Evolutionary conservation across 2,797 vertebrate genomes (phyloP), one percentile per base, ranked within the genome.

Genomic region (Hylomyscus alleni): DNA sequence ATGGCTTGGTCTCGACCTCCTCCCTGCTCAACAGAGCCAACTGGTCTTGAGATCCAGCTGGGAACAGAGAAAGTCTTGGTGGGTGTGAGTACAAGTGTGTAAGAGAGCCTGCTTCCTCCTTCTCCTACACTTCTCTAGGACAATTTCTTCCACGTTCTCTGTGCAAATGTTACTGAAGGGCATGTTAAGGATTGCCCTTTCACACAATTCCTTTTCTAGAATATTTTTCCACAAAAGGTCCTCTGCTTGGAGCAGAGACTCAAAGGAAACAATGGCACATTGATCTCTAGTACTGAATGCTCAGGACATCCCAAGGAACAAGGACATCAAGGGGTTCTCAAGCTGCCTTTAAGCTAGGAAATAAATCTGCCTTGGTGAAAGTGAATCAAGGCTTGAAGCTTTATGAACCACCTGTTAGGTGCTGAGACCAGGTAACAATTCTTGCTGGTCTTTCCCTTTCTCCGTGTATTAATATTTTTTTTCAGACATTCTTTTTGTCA

Each of bases 321-420:
- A 69, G 2, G 75, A 72, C 67, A 26, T 0, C 62, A 84, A 78
- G 24, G 14, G 22, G 62, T 88, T 76, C 31, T 2, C 72, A 52
- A 15, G 2, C 56, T 54, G 22, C 50, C 84, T 87, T 85, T 90
- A 83, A 94, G 62, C 93, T 80, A 26, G 44, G 94, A 93, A 60
- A 52, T 69, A 52, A 44, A 9, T 22, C 65, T 69, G 67, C 1
- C 85, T 10, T 85, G 12, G 37, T 65, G 20, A 80, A 81, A 11
- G 50, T 73, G 15, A 89, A 12, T 92, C 54, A 20, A 89, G 91
- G 87, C 91, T 67, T 40, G 54, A 24, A 47, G 37, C 40, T 52
- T 77, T 92, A n/a, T 50, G 58, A 65, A 69, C 82, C 75, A 40
- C 52, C 52, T 94, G 92, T 94, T 88, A 93, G n/a, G 5, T 3